Conservation (phyloP, 1,140 invertebrate genomes). For the Drosophila yakuba region DNA sequence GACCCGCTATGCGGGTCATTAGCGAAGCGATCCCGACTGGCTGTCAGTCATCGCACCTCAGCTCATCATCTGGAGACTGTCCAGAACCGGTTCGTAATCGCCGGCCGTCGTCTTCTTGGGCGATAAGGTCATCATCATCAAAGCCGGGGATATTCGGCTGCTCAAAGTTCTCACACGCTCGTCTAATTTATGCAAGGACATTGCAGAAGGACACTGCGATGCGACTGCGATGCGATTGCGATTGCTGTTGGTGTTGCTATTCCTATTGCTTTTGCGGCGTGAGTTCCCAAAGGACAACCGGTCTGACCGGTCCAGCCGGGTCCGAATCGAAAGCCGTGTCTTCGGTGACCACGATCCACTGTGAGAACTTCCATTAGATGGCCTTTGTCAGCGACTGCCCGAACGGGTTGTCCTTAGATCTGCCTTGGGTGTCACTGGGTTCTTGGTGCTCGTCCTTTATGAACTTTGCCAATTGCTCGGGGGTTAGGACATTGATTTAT, state of each 20-base stretch:
- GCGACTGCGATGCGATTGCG: conserved; percentile 28
- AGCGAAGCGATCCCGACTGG: conserved; percentile 19
- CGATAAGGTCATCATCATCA: conserved; percentile 80
- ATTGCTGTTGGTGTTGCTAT: conserved; percentile 7
- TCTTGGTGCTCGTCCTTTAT: conserved; percentile 11
- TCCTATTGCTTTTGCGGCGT: conserved; percentile 52
- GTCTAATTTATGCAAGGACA: conserved; percentile 84
- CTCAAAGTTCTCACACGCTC: conserved; percentile 66
- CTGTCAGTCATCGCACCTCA: conserved; percentile 45
- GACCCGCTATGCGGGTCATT: conserved; percentile 62
- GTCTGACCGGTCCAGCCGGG: conserved; percentile 81
- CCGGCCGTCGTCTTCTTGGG: conserved; percentile 27
- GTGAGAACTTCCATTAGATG: conserved; percentile 76
- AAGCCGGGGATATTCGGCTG: conserved; percentile 23
- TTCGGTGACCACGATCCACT: conserved; percentile 66
- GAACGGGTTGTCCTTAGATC: conserved; percentile 50
- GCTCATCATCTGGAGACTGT: conserved; percentile 34
- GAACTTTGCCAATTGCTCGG: conserved; percentile 37
- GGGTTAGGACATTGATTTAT: conserved; percentile 67
- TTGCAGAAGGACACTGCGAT: conserved; percentile 80
- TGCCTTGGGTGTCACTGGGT: conserved; percentile 24
- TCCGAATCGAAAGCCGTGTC: conserved; percentile 50
- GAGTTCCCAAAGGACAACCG: conserved; percentile 66
- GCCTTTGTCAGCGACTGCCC: conserved; percentile 76
- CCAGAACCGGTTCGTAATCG: conserved; percentile 76